Conservation (phyloP, 2,888 invertebrate species). For the Hemaris fuciformis region DNA sequence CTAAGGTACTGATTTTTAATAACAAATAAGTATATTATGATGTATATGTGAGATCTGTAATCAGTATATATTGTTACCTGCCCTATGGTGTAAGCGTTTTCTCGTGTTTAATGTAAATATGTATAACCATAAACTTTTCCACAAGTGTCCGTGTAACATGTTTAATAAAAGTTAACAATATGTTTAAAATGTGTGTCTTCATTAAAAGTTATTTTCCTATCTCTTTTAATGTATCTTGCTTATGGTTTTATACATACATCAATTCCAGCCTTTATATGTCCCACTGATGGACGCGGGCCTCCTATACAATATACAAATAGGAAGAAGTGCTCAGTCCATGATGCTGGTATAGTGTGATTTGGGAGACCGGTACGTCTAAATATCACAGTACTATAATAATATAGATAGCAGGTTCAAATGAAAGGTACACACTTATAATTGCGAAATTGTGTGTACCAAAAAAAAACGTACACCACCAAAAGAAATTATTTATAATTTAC, state of each 20-base stretch:
- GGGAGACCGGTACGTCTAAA: too few species aligned
- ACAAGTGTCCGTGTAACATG: slow-evolving; percentile 70
- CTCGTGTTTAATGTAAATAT: slow-evolving; percentile 58
- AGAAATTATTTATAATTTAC: neutral
- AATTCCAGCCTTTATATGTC: too few species aligned
- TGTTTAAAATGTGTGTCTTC: slow-evolving; percentile 29
- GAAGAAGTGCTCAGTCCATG: too few species aligned
- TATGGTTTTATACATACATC: too few species aligned
- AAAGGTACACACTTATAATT: too few species aligned
- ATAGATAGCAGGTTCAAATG: too few species aligned
- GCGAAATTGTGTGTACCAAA: too few species aligned
- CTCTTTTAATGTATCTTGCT: neutral
- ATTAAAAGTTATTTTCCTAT: slow-evolving; percentile 10
- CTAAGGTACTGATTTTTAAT: slow-evolving; percentile 30
- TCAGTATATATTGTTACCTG: slow-evolving; percentile 36
- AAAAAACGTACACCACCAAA: too few species aligned
- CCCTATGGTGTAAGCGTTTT: slow-evolving; percentile 31
- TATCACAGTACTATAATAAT: too few species aligned
- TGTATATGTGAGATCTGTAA: slow-evolving; percentile 16
- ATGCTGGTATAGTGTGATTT: too few species aligned
- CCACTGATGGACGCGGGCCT: too few species aligned
- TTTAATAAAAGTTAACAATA: slow-evolving; percentile 71
- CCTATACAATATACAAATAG: too few species aligned
- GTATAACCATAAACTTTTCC: slow-evolving; percentile 63
- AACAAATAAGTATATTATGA: slow-evolving; percentile 22